Evolutionary conservation across 2,888 invertebrate species (phyloP).

Genomic region (Agrochola macilenta): DNA sequence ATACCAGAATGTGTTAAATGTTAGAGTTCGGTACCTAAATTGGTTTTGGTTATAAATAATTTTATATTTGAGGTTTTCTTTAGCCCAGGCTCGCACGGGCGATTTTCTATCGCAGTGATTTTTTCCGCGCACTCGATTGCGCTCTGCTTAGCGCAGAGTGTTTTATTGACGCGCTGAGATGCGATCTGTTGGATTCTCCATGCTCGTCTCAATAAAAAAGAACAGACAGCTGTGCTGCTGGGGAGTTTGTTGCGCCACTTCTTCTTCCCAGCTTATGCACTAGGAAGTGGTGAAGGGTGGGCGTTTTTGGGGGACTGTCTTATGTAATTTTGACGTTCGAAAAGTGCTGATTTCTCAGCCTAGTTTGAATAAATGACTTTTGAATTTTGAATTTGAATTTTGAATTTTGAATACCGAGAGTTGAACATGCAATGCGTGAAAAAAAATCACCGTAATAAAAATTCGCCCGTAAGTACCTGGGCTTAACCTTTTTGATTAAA

Average conservation of each 20-base stretch:
- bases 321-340: too few species aligned
- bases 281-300: too few species aligned
- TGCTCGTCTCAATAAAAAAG: too few species aligned
- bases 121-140: not conserved
- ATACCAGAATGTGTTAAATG: constrained; percentile 18
- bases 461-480: not conserved
- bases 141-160: too few species aligned
- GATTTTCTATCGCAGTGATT: not conserved
- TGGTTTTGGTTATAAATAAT: constrained; percentile 38
- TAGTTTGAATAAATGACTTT: too few species aligned
- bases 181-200: not conserved
- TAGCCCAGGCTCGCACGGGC: not conserved
- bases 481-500: constrained; percentile 2
- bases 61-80: constrained; percentile 11
- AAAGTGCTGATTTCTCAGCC: too few species aligned
- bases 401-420: not conserved
- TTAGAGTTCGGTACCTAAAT: constrained; percentile 12
- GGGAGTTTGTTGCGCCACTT: too few species aligned
- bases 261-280: too few species aligned
- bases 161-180: not conserved
- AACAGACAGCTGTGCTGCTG: too few species aligned
- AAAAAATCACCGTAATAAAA: not conserved
- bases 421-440: not conserved
- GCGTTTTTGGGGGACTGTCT: too few species aligned
- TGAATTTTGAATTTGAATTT: too few species aligned